Evolutionary conservation across 2,888 invertebrate genomes (phyloP), one percentile per base, ranked within the genome.

Genomic region (Ormyrus nitidulus): DNA sequence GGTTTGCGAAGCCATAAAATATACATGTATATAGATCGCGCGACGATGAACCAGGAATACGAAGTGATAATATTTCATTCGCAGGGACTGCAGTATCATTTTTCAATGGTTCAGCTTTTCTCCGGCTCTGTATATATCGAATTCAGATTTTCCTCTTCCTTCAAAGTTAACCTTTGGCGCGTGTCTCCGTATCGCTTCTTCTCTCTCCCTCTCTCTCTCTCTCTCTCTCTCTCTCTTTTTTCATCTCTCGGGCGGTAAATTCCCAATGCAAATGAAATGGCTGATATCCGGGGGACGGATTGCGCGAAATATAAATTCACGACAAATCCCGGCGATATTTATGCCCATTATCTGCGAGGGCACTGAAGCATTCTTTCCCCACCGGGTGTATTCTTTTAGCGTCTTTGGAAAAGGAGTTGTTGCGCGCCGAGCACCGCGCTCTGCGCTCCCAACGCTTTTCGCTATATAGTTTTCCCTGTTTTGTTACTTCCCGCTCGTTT

Each of bases 211-310:
- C 13, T 51, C 49, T 61, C 19, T 48, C 34, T 72, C 44, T 61
- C 11, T 44, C 64, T 9, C 64, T 71, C 46, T 80, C 82, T 75
- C 85, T 81, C 80, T 0, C 74, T 76, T 82, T 72, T 78, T 74
- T 51, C 85, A 84, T 84, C 83, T 85, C 53, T 7, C 84, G 59
- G 84, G 83, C 84, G 82, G 84, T 89, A 89, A 89, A 89, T 89
- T 89, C 86, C 82, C 85, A 82, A 89, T 89, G 89, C 89, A 89
- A 90, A 89, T 89, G 87, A 88, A 88, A 88, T 87, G 81, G 84
- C 86, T 85, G 89, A 89, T 88, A 88, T 85, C 86, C 34, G 13
- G 19, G 49, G 34, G 11, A 44, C 53, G 59, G 56, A 46, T 49
- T 46, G 56, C 13, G n/a, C 84, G 85, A 88, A 88, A 87, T 89